Conservation (phyloP, 1,140 invertebrate genomes). For the Aphaenogaster rudis region DNA sequence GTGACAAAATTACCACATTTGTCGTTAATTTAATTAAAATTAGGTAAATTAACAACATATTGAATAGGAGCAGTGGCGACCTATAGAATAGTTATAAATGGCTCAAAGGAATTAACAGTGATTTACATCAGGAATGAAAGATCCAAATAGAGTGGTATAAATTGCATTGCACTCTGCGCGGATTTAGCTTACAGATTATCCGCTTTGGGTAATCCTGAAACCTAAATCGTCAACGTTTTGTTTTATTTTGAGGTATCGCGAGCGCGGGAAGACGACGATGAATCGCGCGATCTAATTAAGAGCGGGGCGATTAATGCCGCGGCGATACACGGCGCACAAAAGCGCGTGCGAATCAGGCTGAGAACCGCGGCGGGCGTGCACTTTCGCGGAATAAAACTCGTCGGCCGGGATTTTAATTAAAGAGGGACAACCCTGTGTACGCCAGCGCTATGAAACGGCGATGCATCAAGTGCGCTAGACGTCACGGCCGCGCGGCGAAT, state of each 20-base stretch:
- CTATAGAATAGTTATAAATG: no score
- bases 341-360: slow-evolving; percentile 84
- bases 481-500: slow-evolving; percentile 38
- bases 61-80: no score
- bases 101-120: no score
- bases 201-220: slow-evolving; percentile 11
- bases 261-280: slow-evolving; percentile 42
- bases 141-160: not conserved
- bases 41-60: no score
- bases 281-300: slow-evolving; percentile 74
- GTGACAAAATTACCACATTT: no score
- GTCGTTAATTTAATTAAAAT: no score
- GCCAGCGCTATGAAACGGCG: slow-evolving; percentile 23
- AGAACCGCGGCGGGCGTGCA: slow-evolving; percentile 58
- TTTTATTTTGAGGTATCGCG: slow-evolving; percentile 49
- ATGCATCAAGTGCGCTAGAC: slow-evolving; percentile 48
- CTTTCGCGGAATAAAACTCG: slow-evolving; percentile 69
- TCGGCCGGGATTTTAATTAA: slow-evolving; percentile 77
- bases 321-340: slow-evolving; percentile 69
- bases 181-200: not conserved
- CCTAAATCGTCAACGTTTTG: slow-evolving; percentile 41
- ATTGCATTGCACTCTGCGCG: not conserved
- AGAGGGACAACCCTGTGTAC: slow-evolving; percentile 56
- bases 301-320: slow-evolving; percentile 74
- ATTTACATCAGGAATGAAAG: not conserved